A percentile compares a stretch with the other conserved stretches of the same genome.
phyloP scores from a whole-genome alignment of 2,113 vertebrate genomes.

The Stigmatopora nigra region DNA sequence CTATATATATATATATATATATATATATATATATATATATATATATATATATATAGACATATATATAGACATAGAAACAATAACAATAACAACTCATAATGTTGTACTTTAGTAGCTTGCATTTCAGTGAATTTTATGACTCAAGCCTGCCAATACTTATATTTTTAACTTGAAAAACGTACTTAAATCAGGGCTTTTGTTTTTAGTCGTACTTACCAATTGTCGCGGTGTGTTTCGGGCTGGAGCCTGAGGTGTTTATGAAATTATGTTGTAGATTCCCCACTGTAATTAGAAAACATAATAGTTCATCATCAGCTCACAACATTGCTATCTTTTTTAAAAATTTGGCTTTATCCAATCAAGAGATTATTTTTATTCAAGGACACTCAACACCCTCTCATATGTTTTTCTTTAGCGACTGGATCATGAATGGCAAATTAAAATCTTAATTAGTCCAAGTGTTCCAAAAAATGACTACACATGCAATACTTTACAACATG shows the following conservation, averaged over 20 bases:
- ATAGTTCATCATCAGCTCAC: constrained; percentile 31
- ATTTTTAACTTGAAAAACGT: neutral
- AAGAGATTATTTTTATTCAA: neutral
- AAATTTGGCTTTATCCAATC: neutral
- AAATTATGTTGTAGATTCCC: constrained; percentile 84
- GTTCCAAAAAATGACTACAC: neutral
- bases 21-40: too few relatives aligned
- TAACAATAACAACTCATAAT: neutral
- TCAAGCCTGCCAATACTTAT: neutral
- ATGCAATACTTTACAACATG: neutral
- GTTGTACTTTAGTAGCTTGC: neutral
- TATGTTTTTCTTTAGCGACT: neutral
- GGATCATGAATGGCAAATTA: constrained; percentile 1
- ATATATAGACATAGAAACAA: too few relatives aligned
- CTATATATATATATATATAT: too few relatives aligned
- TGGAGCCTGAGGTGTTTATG: constrained; percentile 78
- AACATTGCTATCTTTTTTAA: neutral
- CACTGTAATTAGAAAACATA: constrained; percentile 72
- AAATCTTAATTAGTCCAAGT: neutral
- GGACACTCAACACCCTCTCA: constrained; percentile 1
- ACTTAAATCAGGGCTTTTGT: neutral
- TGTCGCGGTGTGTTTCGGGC: constrained; percentile 80
- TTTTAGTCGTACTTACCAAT: constrained; percentile 69
- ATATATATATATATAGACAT: too few relatives aligned
- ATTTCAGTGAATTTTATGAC: neutral